These are phyloP conservation scores for Geotrypetes seraphini DNA, from an alignment of 2,797 vertebrate genomes.

Conservation along the genomic window DNA sequence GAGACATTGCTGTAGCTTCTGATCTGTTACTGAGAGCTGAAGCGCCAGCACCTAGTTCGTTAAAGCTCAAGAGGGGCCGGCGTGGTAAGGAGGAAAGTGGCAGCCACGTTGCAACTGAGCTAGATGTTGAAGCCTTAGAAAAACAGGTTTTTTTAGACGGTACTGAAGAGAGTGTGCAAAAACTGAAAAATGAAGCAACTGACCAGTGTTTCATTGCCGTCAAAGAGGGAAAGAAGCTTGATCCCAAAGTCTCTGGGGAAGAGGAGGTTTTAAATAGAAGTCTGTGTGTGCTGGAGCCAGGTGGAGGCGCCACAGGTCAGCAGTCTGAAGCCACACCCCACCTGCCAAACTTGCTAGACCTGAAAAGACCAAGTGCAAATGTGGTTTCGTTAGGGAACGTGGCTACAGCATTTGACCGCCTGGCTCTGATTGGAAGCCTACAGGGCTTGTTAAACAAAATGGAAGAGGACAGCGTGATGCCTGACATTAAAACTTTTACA, in stretches of 20 bases:
- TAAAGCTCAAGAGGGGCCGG: slow-evolving; percentile 4
- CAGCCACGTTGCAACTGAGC: not conserved
- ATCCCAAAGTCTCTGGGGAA: too few species aligned
- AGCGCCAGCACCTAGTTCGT: not conserved
- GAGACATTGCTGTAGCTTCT: slow-evolving; percentile 54
- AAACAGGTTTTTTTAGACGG: slow-evolving; percentile 51
- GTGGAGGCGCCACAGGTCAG: not conserved
- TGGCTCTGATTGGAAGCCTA: slow-evolving; percentile 70
- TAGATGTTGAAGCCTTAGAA: slow-evolving; percentile 68
- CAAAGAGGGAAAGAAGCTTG: too few species aligned
- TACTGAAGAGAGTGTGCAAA: not conserved
- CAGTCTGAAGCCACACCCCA: not conserved
- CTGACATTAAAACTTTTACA: slow-evolving; percentile 73
- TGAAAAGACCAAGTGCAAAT: not conserved
- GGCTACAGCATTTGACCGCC: slow-evolving; percentile 46
- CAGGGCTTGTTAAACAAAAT: slow-evolving; percentile 76
- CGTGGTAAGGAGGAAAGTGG: not conserved
- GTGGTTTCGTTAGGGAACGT: slow-evolving; percentile 65
- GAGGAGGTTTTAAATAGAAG: not conserved
- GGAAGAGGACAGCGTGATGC: slow-evolving; percentile 49
- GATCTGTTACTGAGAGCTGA: slow-evolving; percentile 49
- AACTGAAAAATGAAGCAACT: too few species aligned
- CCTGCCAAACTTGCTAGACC: slow-evolving; percentile 68
- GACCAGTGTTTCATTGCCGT: too few species aligned
- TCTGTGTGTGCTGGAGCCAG: not conserved